A percentile compares a stretch with the other conserved stretches of the same genome.
phyloP scores from a whole-genome alignment of 2,113 vertebrate genomes.

The Actinemys pallida region DNA sequence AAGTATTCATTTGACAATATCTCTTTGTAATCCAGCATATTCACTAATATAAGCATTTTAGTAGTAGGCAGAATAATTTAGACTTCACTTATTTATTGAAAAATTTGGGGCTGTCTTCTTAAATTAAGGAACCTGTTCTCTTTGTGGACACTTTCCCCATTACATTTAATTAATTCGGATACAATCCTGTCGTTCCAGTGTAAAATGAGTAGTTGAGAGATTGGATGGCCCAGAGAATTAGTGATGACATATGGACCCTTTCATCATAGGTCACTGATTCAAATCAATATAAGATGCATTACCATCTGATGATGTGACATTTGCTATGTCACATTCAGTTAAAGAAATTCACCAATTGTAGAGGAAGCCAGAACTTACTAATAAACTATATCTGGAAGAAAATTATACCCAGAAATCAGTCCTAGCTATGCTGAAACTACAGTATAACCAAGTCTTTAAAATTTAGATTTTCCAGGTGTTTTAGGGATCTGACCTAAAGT shows the following conservation, averaged over 20 bases:
- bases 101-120: not conserved
- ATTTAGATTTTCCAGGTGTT: not conserved
- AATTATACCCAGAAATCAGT: not conserved
- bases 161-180: not conserved
- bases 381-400: not conserved
- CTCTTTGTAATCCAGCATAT: not conserved
- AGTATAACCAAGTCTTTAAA: not conserved
- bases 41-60: not conserved
- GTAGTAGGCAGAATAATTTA: not conserved
- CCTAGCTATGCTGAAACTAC: not conserved
- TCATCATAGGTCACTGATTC: not conserved
- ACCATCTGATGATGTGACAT: not conserved
- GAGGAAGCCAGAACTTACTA: not conserved
- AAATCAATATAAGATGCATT: not conserved
- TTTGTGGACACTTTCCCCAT: not conserved
- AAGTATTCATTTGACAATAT: not conserved
- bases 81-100: not conserved
- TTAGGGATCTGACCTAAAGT: conserved; percentile 9
- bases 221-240: not conserved
- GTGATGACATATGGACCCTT: not conserved
- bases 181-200: not conserved
- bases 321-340: not conserved
- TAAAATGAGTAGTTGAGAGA: not conserved
- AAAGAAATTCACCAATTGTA: conserved; percentile 14
- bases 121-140: not conserved